Evolutionary conservation across 2,113 vertebrate genomes (phyloP).

Genomic region (Pelodiscus sinensis): DNA sequence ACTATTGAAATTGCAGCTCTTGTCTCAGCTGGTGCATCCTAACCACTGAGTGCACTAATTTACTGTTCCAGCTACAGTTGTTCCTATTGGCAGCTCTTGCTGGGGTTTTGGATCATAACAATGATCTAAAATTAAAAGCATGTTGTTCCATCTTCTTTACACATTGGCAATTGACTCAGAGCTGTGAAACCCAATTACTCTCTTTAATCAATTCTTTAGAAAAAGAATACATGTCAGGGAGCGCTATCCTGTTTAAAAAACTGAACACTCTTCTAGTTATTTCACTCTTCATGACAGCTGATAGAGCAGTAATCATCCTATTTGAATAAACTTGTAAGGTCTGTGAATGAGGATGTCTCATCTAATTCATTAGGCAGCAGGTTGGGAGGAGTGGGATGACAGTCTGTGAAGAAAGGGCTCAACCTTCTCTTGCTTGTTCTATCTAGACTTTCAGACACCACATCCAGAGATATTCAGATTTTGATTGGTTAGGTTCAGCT

Average conservation of each 20-base stretch:
- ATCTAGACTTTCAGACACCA: constrained; percentile 23
- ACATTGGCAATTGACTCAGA: background rate
- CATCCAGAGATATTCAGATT: background rate
- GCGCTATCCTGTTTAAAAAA: background rate
- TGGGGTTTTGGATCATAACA: constrained; percentile 16
- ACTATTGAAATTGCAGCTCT: constrained; percentile 1
- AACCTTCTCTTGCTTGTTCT: constrained; percentile 42
- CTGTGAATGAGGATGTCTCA: constrained; percentile 41
- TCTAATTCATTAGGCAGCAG: constrained; percentile 1
- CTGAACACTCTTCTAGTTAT: constrained; percentile 9
- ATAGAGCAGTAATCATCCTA: constrained; percentile 45
- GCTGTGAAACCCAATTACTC: constrained; percentile 17
- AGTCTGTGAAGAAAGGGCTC: constrained; percentile 52
- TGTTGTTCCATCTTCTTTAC: background rate
- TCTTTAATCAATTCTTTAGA: background rate
- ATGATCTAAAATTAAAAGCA: constrained; percentile 49
- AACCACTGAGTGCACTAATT: background rate
- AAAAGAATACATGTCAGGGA: background rate
- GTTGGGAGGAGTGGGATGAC: constrained; percentile 56
- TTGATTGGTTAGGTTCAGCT: background rate
- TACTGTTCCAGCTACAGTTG: background rate
- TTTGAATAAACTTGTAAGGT: constrained; percentile 56
- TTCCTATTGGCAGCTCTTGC: constrained; percentile 6
- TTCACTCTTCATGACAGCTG: constrained; percentile 47
- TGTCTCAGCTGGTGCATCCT: constrained; percentile 16